Evolutionary conservation across 2,113 vertebrate genomes (phyloP).

Genomic region (Lophius piscatorius): DNA sequence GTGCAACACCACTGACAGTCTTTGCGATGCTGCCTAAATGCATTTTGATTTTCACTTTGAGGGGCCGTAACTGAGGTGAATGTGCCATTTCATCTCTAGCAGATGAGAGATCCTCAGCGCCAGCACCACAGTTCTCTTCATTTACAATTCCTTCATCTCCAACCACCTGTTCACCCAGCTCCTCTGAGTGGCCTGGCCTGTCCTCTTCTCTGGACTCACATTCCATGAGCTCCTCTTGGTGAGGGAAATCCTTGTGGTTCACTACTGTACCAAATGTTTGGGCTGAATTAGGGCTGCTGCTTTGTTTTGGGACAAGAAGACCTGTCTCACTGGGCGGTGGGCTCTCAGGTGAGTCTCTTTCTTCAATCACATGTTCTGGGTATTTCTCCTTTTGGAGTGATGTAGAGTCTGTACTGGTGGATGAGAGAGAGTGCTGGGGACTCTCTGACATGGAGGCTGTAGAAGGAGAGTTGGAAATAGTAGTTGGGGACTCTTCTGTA

Average conservation of each 20-base stretch:
- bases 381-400: slow-evolving; percentile 64
- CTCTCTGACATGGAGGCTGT: slow-evolving; percentile 18
- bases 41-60: slow-evolving; percentile 94
- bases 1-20: slow-evolving; percentile 84
- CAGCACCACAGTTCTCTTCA: slow-evolving; percentile 51
- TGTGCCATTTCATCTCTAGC: background rate
- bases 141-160: slow-evolving; percentile 47
- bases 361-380: slow-evolving; percentile 81
- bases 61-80: slow-evolving; percentile 77
- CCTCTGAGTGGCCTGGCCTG: slow-evolving; percentile 1
- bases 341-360: slow-evolving; percentile 83
- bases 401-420: slow-evolving; percentile 22
- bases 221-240: slow-evolving; percentile 52
- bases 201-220: slow-evolving; percentile 26
- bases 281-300: slow-evolving; percentile 61
- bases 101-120: slow-evolving; percentile 1
- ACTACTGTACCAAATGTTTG: background rate
- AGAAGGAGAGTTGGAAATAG: slow-evolving; percentile 5
- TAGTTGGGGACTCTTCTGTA: slow-evolving; percentile 9
- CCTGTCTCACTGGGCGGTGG: slow-evolving; percentile 80
- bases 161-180: slow-evolving; percentile 11
- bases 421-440: slow-evolving; percentile 7
- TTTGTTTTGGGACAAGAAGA: slow-evolving; percentile 49
- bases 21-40: slow-evolving; percentile 86
- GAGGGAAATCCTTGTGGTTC: background rate